Evolutionary conservation across 2,888 invertebrate genomes (phyloP).

Genomic region (Spatulosminthurus flaviceps): DNA sequence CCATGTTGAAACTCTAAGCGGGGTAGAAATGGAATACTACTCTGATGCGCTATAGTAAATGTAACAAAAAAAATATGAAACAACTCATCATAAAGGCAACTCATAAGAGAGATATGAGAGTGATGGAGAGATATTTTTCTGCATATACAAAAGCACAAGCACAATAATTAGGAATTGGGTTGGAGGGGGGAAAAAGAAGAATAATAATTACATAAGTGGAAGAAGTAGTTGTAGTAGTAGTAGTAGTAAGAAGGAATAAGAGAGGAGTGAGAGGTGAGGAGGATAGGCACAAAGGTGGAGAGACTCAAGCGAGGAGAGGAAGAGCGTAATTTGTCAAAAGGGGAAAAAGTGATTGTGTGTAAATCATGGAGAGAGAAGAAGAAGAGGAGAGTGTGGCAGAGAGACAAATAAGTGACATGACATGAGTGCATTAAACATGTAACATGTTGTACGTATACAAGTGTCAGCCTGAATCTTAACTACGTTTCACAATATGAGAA

Average conservation of each 20-base stretch:
- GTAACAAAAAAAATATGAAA: no score
- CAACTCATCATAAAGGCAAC: no score
- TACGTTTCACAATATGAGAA: constrained; percentile 7
- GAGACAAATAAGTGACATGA: constrained; percentile 45
- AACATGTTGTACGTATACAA: constrained; percentile 38
- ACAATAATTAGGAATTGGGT: constrained; percentile 13
- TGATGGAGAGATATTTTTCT: no score
- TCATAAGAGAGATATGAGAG: no score
- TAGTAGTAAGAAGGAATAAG: no score
- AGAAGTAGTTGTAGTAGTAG: no score
- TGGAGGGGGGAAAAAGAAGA: constrained; percentile 1
- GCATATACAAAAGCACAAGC: no score
- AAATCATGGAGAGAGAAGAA: constrained; percentile 43
- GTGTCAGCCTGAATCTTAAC: constrained; percentile 41
- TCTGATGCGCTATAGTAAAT: no score
- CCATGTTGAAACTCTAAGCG: no score
- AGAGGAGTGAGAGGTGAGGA: neutral
- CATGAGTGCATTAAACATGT: constrained; percentile 40
- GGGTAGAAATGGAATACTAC: no score
- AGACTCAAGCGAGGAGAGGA: constrained; percentile 14
- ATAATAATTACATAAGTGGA: constrained; percentile 23
- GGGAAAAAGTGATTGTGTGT: constrained; percentile 49
- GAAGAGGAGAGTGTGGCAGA: constrained; percentile 40
- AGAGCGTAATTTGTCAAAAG: constrained; percentile 50
- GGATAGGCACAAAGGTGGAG: constrained; percentile 16